Conservation (phyloP, 2,113 vertebrate species). For the Tamias sibiricus region DNA sequence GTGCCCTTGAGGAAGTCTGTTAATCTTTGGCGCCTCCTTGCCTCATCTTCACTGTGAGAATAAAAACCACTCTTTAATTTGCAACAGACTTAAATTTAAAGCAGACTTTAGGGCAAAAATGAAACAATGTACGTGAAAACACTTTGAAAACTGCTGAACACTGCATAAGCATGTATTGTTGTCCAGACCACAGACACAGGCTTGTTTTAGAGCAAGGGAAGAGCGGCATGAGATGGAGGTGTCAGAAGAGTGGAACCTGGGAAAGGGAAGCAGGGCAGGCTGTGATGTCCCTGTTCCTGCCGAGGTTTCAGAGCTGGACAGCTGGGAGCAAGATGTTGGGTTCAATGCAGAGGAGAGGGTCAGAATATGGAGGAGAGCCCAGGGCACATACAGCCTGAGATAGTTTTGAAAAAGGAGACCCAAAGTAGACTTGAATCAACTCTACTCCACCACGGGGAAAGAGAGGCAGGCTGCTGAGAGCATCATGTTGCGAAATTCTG, state of each 20-base stretch:
- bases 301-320: background rate
- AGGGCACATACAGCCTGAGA: background rate
- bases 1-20: background rate
- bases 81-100: background rate
- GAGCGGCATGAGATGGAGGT: background rate
- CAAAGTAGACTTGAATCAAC: background rate
- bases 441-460: background rate
- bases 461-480: background rate
- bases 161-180: background rate
- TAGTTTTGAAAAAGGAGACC: background rate
- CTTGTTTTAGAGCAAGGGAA: background rate
- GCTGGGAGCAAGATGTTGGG: background rate
- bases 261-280: background rate
- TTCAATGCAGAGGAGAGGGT: too few relatives aligned
- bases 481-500: background rate
- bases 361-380: background rate
- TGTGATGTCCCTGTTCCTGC: accelerated
- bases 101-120: background rate
- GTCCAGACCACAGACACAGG: background rate
- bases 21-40: background rate
- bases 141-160: background rate
- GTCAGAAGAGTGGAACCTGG: background rate
- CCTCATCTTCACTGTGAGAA: background rate
- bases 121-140: background rate
- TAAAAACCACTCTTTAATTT: background rate